These are phyloP conservation scores for Phrynosoma platyrhinos DNA, from an alignment of 2,113 vertebrate species.

Conservation along the genomic window DNA sequence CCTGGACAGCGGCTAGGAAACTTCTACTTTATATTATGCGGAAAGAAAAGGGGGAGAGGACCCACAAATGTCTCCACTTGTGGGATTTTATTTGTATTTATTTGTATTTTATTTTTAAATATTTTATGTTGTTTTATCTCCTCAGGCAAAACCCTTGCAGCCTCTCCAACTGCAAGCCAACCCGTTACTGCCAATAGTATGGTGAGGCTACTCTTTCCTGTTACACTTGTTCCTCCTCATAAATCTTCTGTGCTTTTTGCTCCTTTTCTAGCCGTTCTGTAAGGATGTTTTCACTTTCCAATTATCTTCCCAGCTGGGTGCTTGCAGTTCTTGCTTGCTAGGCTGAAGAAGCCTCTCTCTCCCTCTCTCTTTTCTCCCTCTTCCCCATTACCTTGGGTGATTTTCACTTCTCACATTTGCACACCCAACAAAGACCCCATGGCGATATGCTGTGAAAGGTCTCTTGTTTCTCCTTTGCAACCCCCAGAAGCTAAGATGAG, in stretches of 20 bases:
- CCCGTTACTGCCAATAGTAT: background rate
- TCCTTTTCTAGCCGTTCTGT: background rate
- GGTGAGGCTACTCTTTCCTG: background rate
- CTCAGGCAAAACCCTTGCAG: background rate
- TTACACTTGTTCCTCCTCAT: background rate
- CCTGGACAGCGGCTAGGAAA: too few relatives aligned
- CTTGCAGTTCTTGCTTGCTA: background rate
- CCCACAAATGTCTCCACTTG: background rate
- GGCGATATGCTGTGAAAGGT: too few relatives aligned
- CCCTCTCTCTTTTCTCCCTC: background rate
- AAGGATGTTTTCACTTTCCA: conserved; percentile 48
- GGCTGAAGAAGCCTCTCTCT: background rate
- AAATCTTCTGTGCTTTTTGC: background rate
- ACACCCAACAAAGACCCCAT: too few relatives aligned
- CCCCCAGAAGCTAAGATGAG: background rate
- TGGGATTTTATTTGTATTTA: background rate
- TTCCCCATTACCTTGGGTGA: background rate
- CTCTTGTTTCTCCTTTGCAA: background rate
- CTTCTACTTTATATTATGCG: background rate
- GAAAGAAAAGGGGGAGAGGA: background rate
- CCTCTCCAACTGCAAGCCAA: background rate
- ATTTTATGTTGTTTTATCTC: too few relatives aligned
- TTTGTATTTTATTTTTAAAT: too few relatives aligned
- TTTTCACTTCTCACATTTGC: background rate
- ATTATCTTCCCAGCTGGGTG: conserved; percentile 46